These are phyloP conservation scores for Hypsopygia costalis DNA, from an alignment of 2,888 invertebrate genomes.

Conservation along the genomic window DNA sequence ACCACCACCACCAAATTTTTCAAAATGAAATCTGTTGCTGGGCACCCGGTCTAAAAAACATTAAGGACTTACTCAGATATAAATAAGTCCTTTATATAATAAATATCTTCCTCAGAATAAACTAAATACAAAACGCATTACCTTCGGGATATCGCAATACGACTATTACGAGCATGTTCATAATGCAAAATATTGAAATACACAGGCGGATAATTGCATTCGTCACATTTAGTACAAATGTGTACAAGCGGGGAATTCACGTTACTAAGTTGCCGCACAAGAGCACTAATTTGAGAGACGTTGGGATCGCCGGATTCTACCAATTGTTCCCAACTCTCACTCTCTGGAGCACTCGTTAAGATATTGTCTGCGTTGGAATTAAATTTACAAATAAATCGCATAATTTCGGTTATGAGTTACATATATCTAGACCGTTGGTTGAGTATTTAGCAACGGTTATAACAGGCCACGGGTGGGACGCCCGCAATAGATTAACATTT, in stretches of 20 bases:
- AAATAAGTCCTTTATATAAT: too few relatives aligned
- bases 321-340: constrained; percentile 12
- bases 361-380: constrained; percentile 3
- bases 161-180: background rate
- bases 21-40: too few relatives aligned
- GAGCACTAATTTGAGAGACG: constrained; percentile 23
- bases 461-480: too few relatives aligned
- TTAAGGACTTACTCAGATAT: too few relatives aligned
- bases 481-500: too few relatives aligned
- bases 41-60: too few relatives aligned
- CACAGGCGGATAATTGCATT: constrained; percentile 7
- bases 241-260: constrained; percentile 6
- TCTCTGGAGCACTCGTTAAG: constrained; percentile 6
- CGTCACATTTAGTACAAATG: constrained; percentile 6
- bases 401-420: background rate
- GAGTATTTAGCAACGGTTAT: too few relatives aligned
- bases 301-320: constrained; percentile 17
- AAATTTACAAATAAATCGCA: background rate
- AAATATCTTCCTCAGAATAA: too few relatives aligned
- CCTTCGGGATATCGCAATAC: too few relatives aligned
- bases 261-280: constrained; percentile 18
- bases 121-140: too few relatives aligned
- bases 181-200: constrained; percentile 1
- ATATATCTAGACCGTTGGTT: too few relatives aligned
- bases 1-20: too few relatives aligned